Conservation (phyloP, 2,113 vertebrate species). For the Salvelinus sp. region DNA sequence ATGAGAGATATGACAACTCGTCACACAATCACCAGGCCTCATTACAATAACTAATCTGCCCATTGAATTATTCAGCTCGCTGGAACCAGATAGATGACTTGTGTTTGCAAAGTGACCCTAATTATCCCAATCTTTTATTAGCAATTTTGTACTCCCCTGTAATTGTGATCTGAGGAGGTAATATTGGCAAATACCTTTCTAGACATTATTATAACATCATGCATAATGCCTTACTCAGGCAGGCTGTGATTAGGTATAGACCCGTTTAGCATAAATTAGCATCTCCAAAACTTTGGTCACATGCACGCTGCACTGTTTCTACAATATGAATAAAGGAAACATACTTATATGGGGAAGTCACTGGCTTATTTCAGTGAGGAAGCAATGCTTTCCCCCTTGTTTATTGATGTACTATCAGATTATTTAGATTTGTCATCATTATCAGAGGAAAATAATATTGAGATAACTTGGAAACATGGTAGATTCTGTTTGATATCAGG, state of each 20-base stretch:
- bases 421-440: no score
- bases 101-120: conserved; percentile 62
- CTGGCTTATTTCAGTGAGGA: no score
- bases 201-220: conserved; percentile 18
- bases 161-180: conserved; percentile 41
- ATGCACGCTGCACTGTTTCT: background rate
- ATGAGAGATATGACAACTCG: conserved; percentile 73
- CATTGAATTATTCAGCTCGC: conserved; percentile 83
- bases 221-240: conserved; percentile 2
- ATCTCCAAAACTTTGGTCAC: background rate
- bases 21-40: conserved; percentile 64
- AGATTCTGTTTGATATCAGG: no score
- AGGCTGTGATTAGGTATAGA: conserved; percentile 1
- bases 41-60: conserved; percentile 77
- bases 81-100: conserved; percentile 68
- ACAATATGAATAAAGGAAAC: background rate
- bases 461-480: no score
- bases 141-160: conserved; percentile 50
- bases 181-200: conserved; percentile 16
- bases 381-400: no score
- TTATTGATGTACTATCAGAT: no score
- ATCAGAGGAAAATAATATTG: no score
- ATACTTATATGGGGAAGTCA: no score
- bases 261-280: conserved; percentile 1
- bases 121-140: conserved; percentile 80